Base-by-base conservation (phyloP, 2,797 vertebrate species). In the Sandelia bainsii region DNA sequence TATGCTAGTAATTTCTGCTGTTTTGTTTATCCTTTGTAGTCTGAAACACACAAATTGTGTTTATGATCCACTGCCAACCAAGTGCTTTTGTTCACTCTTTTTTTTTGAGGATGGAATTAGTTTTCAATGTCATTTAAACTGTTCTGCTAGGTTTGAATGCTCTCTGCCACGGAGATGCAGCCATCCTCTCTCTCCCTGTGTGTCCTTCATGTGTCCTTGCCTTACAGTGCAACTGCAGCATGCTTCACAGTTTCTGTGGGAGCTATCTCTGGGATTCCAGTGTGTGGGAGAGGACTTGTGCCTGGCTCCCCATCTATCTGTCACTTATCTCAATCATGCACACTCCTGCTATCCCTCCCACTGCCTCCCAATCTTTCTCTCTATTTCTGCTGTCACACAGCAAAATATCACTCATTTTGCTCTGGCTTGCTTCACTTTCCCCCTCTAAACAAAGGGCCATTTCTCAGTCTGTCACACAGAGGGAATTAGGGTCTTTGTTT, bases 121-220 rank as follows among this genome's bases (percentile, higher is more conserved):
- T 60, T 78, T 84, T 75, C 60, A 77, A 66, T 72, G 40, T 77
- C 57, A 70, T 70, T 64, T 81, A 54, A 79, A 77, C 50, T 61
- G 16, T 37, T 22, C 20, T 60, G 20, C 52, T 81, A 73, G 39
- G 53, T 60, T 62, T 77, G 70, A 72, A 57, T 16, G 50, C 50
- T 68, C 67, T 60, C 53, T 58, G 27, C 68, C 79, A 60, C 17
- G 0, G 61, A 75, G 79, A 61, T 77, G 46, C 39, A 77, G 64
- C 57, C 75, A 22, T 62, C 54, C 75, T 81, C 69, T n/a, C 49
- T 20, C 62, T 34, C 59, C 12, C 45, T 44, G 66, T 48, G 53
- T 63, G 87, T 90, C 93, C 93, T 94, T 93, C 88, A 93, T 37
- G 37, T 72, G 91, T 89, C 94, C 94, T 93, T 93, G 89, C 72